Base-by-base conservation (phyloP, 2,797 vertebrate genomes). In the Eulemur rubriventer region DNA sequence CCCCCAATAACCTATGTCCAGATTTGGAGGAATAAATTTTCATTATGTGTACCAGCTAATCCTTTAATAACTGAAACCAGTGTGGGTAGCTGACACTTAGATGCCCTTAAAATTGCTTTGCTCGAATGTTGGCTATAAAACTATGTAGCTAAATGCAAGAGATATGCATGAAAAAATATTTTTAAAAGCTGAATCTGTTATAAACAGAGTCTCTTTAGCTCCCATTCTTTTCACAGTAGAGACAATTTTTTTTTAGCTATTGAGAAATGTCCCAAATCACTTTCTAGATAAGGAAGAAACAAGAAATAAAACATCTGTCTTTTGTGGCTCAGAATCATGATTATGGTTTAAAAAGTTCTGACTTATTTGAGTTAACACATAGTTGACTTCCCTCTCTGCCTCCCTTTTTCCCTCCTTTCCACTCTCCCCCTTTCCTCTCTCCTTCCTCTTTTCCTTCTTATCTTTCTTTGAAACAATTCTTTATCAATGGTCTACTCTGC, bases 51-150 rank as follows among this genome's bases (percentile, higher is more conserved):
- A 83, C 43, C 28, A 87, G 70, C 6, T 93, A 95, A 96, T 92
- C 69, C 35, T 94, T 92, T 93, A 89, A 80, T 70, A 94, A 83
- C 52, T 55, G 92, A 95, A 86, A 81, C 55, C 35, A 46, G 50
- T 84, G 87, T 76, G 43, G 57, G 63, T 80, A 30, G 63, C 69
- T 87, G 65, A 94, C 75, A 43, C 46, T 91, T 65, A 75, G 76
- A 89, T 83, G 57, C 33, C 67, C 63, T 88, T 50, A 69, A 96
- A 94, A 94, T 92, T 81, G 59, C 57, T 95, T 93, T 75, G 81
- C 43, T 83, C 7, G 43, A 57, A 72, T 73, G 22, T 94, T 95
- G 65, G 4, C 65, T 88, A 55, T 88, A 82, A 81, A 94, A 57
- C 24, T 22, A 65, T 67, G 16, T 43, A 63, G 41, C 8, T 83